Evolutionary conservation across 2,113 vertebrate genomes (phyloP), one percentile per base, ranked within the genome.

Genomic region (Leptobrachium ailaonicum): DNA sequence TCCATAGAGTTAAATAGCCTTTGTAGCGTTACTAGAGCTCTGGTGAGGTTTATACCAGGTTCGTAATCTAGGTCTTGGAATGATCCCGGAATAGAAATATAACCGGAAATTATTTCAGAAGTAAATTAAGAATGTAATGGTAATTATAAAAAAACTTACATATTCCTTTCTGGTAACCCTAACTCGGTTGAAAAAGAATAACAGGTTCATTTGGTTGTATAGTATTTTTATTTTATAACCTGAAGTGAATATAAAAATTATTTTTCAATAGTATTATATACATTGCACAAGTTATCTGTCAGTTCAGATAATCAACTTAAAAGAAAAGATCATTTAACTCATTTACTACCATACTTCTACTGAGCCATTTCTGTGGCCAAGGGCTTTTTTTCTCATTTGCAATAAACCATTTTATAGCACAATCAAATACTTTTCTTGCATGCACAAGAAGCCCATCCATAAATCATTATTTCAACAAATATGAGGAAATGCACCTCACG

Each of bases 371-470:
- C 53, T 66, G 68, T 80, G 78, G 78, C 78, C 78, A 80, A 80
- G 56, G 78, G 78, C 78, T 80, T 80, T 80, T 80, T 80, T 80
- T 74, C 78, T 80, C 78, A 80, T 80, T 80, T 80, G 78, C 78
- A 80, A 80, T 80, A 74, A 80, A 80, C 73, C 71, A 80, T 68
- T 80, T 80, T 80, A 80, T 80, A 80, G 78, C 71, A 74, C 63
- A 80, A 80, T 80, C 78, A 80, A 80, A 67, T 80, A 80, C 71
- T 73, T 74, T 80, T 60, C 71, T 74, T 80, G 78, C 78, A 80
- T 80, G 78, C 54, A 44, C 47, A 80, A 80, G 50, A 80, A 74
- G 63, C 3, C 71, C 45, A 10, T n/a, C 42, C 50, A 80, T 80
- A 80, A 80, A 80, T 80, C 78, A 74, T 80, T 44, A 74, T 60